Conservation (phyloP, 1,140 invertebrate species). For the Platyscapa corneri region DNA sequence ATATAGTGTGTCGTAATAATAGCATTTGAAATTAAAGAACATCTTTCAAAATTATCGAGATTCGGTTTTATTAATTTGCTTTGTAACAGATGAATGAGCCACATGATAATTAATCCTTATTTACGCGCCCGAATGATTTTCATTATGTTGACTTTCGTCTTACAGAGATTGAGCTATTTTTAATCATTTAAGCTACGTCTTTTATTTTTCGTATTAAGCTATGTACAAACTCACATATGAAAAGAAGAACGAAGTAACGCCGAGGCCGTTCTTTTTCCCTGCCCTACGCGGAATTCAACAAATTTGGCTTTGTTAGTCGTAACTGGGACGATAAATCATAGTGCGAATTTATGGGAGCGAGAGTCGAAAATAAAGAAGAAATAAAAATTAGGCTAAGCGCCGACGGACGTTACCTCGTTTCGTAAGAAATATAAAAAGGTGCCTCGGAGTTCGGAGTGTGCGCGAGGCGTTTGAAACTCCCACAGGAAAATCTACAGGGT, state of each 20-base stretch:
- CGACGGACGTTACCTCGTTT: conserved; percentile 36
- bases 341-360: no score
- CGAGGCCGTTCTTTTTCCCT: background rate
- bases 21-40: conserved; percentile 26
- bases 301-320: no score
- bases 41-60: conserved; percentile 9
- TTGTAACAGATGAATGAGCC: background rate
- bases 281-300: background rate
- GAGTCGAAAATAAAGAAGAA: background rate
- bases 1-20: no score
- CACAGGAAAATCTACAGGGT: background rate
- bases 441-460: background rate
- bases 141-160: conserved; percentile 27
- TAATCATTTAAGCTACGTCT: conserved; percentile 38
- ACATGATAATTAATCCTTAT: background rate
- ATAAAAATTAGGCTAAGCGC: background rate
- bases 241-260: conserved; percentile 37
- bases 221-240: conserved; percentile 49
- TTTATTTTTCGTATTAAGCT: conserved; percentile 46
- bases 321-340: no score
- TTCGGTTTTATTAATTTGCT: conserved; percentile 16
- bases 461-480: background rate
- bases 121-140: conserved; percentile 36
- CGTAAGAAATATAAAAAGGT: conserved; percentile 32
- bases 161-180: conserved; percentile 40